Evolutionary conservation across 2,113 vertebrate genomes (phyloP).

Genomic region (Alaudala cheleensis): DNA sequence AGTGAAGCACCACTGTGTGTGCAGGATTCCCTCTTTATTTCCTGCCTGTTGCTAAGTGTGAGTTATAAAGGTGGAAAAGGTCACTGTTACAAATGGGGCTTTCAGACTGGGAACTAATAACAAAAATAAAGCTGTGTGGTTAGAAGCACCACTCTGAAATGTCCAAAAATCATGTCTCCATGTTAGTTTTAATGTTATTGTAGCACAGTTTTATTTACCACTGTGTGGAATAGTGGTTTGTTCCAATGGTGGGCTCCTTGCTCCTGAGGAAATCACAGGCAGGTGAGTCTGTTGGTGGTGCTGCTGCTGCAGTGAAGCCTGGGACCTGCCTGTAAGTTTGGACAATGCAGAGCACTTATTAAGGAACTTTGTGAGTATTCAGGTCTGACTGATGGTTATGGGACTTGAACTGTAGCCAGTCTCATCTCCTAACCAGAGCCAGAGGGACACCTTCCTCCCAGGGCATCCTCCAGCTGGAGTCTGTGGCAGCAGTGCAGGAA

Average conservation of each 20-base stretch:
- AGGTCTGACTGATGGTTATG: background rate
- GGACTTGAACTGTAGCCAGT: background rate
- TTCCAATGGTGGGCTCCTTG: fast-evolving
- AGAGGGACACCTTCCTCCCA: background rate
- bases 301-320: background rate
- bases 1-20: background rate
- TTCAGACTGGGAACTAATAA: background rate
- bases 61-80: background rate
- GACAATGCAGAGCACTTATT: background rate
- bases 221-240: no score
- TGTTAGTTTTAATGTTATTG: background rate
- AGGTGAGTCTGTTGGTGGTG: background rate
- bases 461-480: background rate
- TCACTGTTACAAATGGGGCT: background rate
- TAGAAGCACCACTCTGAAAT: background rate
- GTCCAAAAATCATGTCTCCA: background rate
- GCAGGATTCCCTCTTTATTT: background rate
- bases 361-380: background rate
- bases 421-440: background rate
- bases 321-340: background rate
- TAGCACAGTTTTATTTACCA: background rate
- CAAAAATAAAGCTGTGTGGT: background rate
- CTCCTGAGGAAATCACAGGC: background rate
- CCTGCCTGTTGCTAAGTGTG: background rate
- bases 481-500: background rate